phyloP scores from a whole-genome alignment of 1,140 invertebrate genomes.

The Heliconius nattereri region DNA sequence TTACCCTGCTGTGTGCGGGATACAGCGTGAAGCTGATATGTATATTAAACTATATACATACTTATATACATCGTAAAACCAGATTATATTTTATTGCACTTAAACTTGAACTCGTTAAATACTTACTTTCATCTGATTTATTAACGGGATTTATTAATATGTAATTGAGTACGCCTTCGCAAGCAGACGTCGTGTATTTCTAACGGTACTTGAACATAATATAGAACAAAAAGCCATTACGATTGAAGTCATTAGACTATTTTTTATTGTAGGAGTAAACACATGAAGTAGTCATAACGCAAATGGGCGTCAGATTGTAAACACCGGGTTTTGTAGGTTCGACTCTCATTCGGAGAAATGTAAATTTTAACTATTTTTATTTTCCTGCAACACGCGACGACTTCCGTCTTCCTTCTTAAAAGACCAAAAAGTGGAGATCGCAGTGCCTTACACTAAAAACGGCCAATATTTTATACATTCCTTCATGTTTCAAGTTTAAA shows the following conservation, averaged over 20 bases:
- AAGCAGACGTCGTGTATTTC: slow-evolving; percentile 27
- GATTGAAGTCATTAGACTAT: not conserved
- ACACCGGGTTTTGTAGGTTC: no score
- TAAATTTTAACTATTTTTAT: no score
- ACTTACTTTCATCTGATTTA: slow-evolving; percentile 40
- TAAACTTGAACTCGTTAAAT: slow-evolving; percentile 33
- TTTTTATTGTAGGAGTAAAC: not conserved
- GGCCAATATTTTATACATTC: not conserved
- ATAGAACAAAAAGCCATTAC: slow-evolving; percentile 18
- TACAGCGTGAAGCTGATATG: no score
- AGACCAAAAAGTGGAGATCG: no score
- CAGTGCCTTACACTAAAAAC: not conserved
- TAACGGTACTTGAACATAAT: slow-evolving; percentile 27
- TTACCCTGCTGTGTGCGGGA: no score
- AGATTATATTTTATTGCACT: slow-evolving; percentile 28
- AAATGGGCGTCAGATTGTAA: no score
- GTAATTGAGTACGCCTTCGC: slow-evolving; percentile 28
- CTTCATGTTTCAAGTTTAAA: not conserved
- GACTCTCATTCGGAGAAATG: no score
- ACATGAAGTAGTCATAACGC: no score
- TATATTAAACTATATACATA: not conserved
- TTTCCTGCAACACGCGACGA: no score
- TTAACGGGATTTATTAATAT: slow-evolving; percentile 36
- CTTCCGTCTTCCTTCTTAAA: no score
- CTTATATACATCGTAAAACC: slow-evolving; percentile 9